Evolutionary conservation across 35 echinoderm and acorn worm genomes (phyloP).

Genomic region (Anneissia japonica): DNA sequence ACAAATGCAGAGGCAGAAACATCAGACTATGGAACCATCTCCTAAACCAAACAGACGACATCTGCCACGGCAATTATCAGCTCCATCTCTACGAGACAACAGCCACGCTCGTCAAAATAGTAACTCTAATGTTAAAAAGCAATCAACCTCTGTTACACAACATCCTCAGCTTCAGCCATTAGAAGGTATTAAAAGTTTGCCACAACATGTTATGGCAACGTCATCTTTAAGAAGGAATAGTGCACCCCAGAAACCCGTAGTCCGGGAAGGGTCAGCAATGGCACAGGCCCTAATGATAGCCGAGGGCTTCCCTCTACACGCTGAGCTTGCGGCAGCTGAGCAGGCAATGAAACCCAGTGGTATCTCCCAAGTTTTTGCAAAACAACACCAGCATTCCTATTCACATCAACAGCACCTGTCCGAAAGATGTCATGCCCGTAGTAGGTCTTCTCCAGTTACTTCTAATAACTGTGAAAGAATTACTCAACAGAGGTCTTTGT

Average conservation of each 20-base stretch:
- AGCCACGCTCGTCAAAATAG: slow-evolving; percentile 4
- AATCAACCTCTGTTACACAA: neutral
- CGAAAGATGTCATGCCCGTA: slow-evolving; percentile 43
- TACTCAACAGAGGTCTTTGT: neutral
- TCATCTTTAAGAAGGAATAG: neutral
- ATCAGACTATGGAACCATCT: neutral
- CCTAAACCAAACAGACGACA: neutral
- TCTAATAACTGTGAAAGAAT: neutral
- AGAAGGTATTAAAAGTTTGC: neutral
- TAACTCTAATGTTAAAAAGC: neutral
- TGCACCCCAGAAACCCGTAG: neutral
- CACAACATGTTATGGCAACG: neutral
- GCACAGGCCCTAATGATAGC: neutral
- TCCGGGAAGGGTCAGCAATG: neutral
- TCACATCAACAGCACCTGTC: slow-evolving; percentile 24
- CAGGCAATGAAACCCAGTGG: slow-evolving; percentile 9
- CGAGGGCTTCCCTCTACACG: neutral
- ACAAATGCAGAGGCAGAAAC: neutral
- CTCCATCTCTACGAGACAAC: slow-evolving; percentile 5
- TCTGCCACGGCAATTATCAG: neutral
- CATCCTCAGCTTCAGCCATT: neutral
- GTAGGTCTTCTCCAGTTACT: slow-evolving; percentile 63
- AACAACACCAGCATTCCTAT: slow-evolving; percentile 32
- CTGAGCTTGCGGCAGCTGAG: neutral
- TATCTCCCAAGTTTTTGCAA: slow-evolving; percentile 9